Base-by-base conservation (phyloP, 2,888 invertebrate species). In the Melinaea marsaeus region DNA sequence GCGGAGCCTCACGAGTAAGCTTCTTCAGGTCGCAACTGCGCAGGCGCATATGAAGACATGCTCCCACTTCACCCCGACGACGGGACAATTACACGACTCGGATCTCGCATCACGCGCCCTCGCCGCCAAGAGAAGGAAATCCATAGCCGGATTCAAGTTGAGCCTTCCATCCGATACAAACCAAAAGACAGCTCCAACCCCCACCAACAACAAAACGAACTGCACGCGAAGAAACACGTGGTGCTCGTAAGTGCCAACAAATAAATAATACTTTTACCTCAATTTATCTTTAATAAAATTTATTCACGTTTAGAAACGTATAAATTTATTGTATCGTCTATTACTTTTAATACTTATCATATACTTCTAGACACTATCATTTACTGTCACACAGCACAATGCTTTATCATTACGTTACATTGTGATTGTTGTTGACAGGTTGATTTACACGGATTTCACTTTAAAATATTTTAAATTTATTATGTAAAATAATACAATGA, bases 161-260 rank as follows among this genome's bases (percentile, higher is more conserved):
- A 89, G 80, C 73, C 78, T 90, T 60, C 74, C 83, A 4, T 75
- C 80, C 65, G 90, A 90, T 35, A 70, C 74, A 59, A 81, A 73
- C 65, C 78, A 79, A 65, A 89, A 80, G 75, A 72, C 80, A 64
- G 75, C 81, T 33, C 66, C 80, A 9, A 68, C 79, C 59, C 84
- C 86, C 74, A 81, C 73, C 66, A 71, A 79, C 66, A 71, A 79
- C 61, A 84, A 88, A 71, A 79, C 80, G 58, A 75, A 75, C 69
- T 80, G 82, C 72, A 85, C 80, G 63, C 89, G 91, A 74, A 83
- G 91, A 71, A 91, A 91, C 81, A 91, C 91, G 74, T 91, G 91
- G 91, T 90, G 91, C 83, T 85, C 91, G 91, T 91, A 85, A 70
- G 70, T 70, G 63, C 55, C 47, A 37, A 42, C 60, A 13, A 58